Percentiles rank a stretch among this genome's conserved stretches.
These are phyloP conservation scores for Kryptolebias ocellatus DNA, from an alignment of 2,797 vertebrate species.

Conservation along the genomic window DNA sequence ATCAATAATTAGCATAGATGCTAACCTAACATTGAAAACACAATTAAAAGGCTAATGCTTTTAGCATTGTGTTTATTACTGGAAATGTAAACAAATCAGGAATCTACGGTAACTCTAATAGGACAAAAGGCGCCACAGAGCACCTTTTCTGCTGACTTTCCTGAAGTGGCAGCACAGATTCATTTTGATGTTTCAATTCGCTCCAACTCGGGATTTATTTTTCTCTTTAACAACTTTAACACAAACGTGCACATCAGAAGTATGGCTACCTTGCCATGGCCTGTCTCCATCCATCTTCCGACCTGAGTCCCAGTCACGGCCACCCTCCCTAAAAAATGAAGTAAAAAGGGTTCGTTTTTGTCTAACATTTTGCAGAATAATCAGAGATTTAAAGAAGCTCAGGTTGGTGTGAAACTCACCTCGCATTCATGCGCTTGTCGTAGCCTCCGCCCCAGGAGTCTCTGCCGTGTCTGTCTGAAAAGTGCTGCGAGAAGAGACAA, in stretches of 20 bases:
- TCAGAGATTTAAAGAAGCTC: neutral
- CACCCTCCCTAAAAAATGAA: conserved; percentile 79
- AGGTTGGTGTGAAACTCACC: conserved; percentile 48
- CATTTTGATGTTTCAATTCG: too few species aligned
- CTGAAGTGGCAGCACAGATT: too few species aligned
- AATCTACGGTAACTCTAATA: too few species aligned
- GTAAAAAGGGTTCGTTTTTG: too few species aligned
- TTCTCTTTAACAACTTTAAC: neutral
- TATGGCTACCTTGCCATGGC: conserved; percentile 79
- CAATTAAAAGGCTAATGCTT: too few species aligned
- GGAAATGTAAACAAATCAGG: too few species aligned
- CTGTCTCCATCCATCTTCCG: conserved; percentile 89
- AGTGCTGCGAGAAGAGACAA: conserved; percentile 81
- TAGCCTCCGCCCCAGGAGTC: conserved; percentile 86
- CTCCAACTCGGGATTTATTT: neutral
- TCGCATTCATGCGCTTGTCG: conserved; percentile 86
- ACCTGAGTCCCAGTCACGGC: conserved; percentile 90
- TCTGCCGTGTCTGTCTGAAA: conserved; percentile 86
- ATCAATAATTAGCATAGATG: too few species aligned
- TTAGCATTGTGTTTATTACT: too few species aligned
- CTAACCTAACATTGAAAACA: too few species aligned
- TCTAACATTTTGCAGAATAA: too few species aligned
- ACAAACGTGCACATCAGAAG: neutral
- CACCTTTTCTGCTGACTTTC: too few species aligned
- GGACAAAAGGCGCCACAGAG: too few species aligned